A percentile compares a stretch with the other conserved stretches of the same genome.
phyloP scores from a whole-genome alignment of 2,797 vertebrate genomes.

The Halcyon leucocephala region DNA sequence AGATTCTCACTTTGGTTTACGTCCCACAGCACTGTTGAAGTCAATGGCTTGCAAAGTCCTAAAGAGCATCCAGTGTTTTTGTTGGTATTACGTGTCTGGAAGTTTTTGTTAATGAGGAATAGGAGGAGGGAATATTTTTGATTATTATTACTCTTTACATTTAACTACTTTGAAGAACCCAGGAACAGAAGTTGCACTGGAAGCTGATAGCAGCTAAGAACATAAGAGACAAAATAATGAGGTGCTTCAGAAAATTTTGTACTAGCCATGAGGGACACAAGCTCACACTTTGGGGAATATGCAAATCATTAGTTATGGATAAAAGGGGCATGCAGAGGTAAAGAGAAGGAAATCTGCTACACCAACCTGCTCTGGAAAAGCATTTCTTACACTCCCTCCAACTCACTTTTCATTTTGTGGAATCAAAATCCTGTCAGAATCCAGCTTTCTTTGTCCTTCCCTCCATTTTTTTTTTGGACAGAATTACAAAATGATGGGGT shows the following conservation, averaged over 20 bases:
- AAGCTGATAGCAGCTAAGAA: background rate
- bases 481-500: conserved; percentile 7
- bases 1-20: background rate
- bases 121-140: background rate
- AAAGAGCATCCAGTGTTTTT: background rate
- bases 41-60: background rate
- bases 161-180: background rate
- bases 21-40: background rate
- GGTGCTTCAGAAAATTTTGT: background rate
- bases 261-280: background rate
- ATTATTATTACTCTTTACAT: background rate
- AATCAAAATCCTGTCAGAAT: background rate
- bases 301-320: background rate
- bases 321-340: background rate
- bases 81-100: background rate
- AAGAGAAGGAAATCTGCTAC: background rate
- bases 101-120: background rate
- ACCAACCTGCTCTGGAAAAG: background rate
- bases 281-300: background rate
- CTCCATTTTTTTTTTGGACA: background rate
- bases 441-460: background rate
- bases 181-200: background rate
- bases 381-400: background rate
- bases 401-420: background rate
- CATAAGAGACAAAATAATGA: background rate